phyloP scores from a whole-genome alignment of 2,113 vertebrate species.

The Nothobranchius furzeri region DNA sequence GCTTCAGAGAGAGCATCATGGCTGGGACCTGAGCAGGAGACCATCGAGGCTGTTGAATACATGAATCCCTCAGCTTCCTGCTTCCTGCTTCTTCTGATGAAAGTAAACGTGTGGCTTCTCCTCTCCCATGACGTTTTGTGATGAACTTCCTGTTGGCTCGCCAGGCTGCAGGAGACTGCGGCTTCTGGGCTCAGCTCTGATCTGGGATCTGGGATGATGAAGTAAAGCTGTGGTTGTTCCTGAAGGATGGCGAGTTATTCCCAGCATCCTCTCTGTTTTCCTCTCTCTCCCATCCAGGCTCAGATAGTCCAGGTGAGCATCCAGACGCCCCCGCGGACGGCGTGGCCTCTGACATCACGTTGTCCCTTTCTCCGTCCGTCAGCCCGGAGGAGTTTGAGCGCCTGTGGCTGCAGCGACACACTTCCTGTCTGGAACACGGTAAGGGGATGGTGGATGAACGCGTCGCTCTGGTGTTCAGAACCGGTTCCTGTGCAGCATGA shows the following conservation, averaged over 20 bases:
- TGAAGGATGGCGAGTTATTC: not conserved
- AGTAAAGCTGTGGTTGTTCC: too few relatives aligned
- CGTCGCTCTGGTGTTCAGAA: not conserved
- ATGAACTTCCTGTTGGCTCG: not conserved
- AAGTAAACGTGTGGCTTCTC: not conserved
- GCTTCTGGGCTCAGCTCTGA: too few relatives aligned
- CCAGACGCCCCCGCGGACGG: conserved; percentile 9
- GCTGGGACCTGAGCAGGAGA: not conserved
- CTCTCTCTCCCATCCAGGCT: conserved; percentile 8
- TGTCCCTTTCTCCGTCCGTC: conserved; percentile 58
- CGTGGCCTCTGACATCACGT: conserved; percentile 18
- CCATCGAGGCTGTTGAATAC: not conserved
- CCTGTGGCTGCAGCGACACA: conserved; percentile 53
- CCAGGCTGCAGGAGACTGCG: too few relatives aligned
- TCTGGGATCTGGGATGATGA: too few relatives aligned
- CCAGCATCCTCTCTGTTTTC: not conserved
- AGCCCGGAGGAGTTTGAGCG: conserved; percentile 68
- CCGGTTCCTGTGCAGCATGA: too few relatives aligned
- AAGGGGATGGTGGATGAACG: conserved; percentile 15
- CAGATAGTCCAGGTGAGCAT: not conserved
- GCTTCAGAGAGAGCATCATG: conserved; percentile 4
- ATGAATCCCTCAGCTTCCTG: not conserved
- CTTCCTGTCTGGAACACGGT: conserved; percentile 28
- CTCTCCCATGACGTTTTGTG: not conserved
- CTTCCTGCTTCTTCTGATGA: not conserved